Percentiles rank a stretch among this genome's conserved stretches.
These are phyloP conservation scores for Perca schrenkii DNA, from an alignment of 2,113 vertebrate species.

Conservation along the genomic window DNA sequence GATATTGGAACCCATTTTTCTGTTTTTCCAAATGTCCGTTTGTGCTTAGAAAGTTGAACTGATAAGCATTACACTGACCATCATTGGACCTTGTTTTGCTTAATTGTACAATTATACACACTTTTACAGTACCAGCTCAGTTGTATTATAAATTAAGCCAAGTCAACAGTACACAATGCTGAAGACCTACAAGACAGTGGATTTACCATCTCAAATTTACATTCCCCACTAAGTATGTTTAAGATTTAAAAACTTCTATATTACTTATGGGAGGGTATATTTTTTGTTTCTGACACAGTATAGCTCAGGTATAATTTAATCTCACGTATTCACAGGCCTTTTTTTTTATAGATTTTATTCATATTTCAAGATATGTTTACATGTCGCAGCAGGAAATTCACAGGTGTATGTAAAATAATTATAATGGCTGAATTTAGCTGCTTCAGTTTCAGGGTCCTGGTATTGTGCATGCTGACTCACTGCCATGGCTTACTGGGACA, in stretches of 20 bases:
- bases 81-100: background rate
- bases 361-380: background rate
- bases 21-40: no score
- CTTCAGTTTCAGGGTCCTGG: constrained; percentile 10
- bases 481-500: background rate
- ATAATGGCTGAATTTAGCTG: background rate
- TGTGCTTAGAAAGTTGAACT: no score
- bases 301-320: background rate
- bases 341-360: background rate
- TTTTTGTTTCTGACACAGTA: background rate
- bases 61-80: no score
- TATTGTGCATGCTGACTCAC: background rate
- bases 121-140: background rate
- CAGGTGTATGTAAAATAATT: background rate
- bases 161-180: background rate
- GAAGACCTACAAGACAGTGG: background rate
- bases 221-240: background rate
- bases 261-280: background rate
- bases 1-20: no score
- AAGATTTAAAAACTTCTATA: background rate
- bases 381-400: constrained; percentile 8
- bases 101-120: background rate
- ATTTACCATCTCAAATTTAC: background rate
- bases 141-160: background rate
- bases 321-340: background rate